A percentile compares a stretch with the other conserved stretches of the same genome.
phyloP scores from a whole-genome alignment of 2,797 vertebrate genomes.

The Champsocephalus esox region DNA sequence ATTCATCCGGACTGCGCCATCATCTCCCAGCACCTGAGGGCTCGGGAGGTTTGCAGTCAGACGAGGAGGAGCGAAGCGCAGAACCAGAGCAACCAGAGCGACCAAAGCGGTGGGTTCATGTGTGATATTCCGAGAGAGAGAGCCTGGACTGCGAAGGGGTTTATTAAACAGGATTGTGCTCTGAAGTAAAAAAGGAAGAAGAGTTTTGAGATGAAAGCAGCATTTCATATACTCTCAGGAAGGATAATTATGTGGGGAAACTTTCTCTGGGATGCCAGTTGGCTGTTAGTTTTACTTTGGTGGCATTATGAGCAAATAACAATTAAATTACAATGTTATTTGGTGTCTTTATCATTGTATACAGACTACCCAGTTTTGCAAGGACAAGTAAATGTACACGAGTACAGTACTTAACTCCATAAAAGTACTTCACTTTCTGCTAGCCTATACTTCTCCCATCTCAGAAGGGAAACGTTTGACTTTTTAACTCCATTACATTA shows the following conservation, averaged over 20 bases:
- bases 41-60: constrained; percentile 77
- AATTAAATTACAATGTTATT: background rate
- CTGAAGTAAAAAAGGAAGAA: background rate
- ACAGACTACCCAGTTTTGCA: too few relatives aligned
- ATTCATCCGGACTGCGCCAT: constrained; percentile 87
- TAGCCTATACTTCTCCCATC: too few relatives aligned
- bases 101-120: constrained; percentile 68
- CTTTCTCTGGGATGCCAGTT: background rate
- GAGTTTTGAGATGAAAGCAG: background rate
- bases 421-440: too few relatives aligned
- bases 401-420: too few relatives aligned
- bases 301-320: background rate
- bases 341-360: background rate
- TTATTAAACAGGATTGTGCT: constrained; percentile 24
- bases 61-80: constrained; percentile 75
- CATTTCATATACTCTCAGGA: background rate
- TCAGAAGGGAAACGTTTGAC: too few relatives aligned
- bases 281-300: background rate
- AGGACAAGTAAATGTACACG: too few relatives aligned
- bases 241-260: background rate
- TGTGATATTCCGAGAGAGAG: background rate
- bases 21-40: constrained; percentile 79
- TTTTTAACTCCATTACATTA: too few relatives aligned
- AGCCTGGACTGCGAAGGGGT: background rate
- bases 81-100: constrained; percentile 76